Conservation (phyloP, 2,797 vertebrate genomes). For the Poeciliopsis gracilis region DNA sequence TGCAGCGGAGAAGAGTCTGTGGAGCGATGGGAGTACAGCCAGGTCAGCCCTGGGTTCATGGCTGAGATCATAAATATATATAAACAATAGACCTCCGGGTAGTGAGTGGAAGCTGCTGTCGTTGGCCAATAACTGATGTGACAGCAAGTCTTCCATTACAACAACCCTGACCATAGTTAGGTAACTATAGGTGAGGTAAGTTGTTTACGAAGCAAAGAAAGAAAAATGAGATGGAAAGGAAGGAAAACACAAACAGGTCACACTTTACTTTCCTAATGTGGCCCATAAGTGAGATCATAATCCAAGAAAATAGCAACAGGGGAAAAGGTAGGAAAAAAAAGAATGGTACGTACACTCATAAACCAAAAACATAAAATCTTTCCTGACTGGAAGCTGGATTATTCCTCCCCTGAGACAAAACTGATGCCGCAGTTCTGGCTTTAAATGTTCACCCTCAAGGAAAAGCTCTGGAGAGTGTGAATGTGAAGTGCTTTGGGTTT, state of each 20-base stretch:
- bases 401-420: slow-evolving; percentile 73
- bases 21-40: slow-evolving; percentile 48
- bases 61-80: slow-evolving; percentile 72
- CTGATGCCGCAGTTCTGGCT: slow-evolving; percentile 67
- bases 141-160: slow-evolving; percentile 43
- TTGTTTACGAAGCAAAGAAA: slow-evolving; percentile 53
- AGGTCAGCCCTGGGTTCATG: slow-evolving; percentile 51
- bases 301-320: slow-evolving; percentile 50
- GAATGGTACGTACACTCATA: slow-evolving; percentile 52
- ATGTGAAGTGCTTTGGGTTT: slow-evolving; percentile 66
- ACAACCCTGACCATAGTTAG: slow-evolving; percentile 45
- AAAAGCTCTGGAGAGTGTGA: slow-evolving; percentile 64
- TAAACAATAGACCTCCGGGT: slow-evolving; percentile 70
- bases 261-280: slow-evolving; percentile 53
- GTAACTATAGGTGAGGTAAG: slow-evolving; percentile 63
- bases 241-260: slow-evolving; percentile 65
- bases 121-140: slow-evolving; percentile 45
- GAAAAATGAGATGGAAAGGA: slow-evolving; percentile 52
- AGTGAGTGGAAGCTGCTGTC: slow-evolving; percentile 40
- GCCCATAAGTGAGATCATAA: slow-evolving; percentile 47
- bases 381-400: slow-evolving; percentile 67
- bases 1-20: slow-evolving; percentile 41
- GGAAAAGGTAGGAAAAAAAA: slow-evolving; percentile 37
- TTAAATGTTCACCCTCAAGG: slow-evolving; percentile 64
- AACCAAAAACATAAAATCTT: slow-evolving; percentile 77